These are phyloP conservation scores for Zaprionus taronus DNA, from an alignment of 1,140 invertebrate genomes.

Conservation along the genomic window DNA sequence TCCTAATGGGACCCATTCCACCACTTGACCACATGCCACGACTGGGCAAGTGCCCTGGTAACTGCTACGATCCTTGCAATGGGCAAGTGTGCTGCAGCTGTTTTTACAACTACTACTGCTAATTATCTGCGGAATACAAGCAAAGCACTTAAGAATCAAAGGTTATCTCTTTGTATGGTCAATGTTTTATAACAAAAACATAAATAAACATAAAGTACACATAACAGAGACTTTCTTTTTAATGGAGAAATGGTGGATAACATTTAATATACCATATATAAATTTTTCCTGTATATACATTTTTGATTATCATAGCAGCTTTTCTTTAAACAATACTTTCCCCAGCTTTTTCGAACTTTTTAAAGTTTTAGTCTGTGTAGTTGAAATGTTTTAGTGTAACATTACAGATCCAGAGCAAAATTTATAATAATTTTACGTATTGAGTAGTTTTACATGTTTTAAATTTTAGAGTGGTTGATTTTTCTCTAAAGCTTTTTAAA, in stretches of 20 bases:
- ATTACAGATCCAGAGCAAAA: background rate
- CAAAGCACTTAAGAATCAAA: background rate
- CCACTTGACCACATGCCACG: slow-evolving; percentile 34
- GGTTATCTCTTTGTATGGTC: background rate
- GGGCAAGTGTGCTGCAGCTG: slow-evolving; percentile 14
- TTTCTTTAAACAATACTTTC: background rate
- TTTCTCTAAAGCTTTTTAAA: background rate
- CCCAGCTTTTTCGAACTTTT: background rate
- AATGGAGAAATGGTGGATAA: too few species aligned
- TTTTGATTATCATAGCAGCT: slow-evolving; percentile 5
- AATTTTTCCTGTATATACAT: too few species aligned
- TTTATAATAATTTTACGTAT: background rate
- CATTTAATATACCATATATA: too few species aligned
- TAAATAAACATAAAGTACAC: background rate
- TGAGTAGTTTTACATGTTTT: background rate
- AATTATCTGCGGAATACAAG: background rate
- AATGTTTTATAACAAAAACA: background rate
- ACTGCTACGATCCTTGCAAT: slow-evolving; percentile 28
- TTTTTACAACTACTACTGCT: slow-evolving; percentile 24
- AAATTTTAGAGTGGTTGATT: slow-evolving; percentile 7
- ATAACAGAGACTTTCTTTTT: background rate
- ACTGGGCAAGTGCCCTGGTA: slow-evolving; percentile 28
- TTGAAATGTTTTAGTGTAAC: slow-evolving; percentile 3
- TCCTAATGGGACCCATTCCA: slow-evolving; percentile 11
- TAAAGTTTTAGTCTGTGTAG: background rate